Evolutionary conservation across 2,113 vertebrate genomes (phyloP).

Genomic region (Numida meleagris): DNA sequence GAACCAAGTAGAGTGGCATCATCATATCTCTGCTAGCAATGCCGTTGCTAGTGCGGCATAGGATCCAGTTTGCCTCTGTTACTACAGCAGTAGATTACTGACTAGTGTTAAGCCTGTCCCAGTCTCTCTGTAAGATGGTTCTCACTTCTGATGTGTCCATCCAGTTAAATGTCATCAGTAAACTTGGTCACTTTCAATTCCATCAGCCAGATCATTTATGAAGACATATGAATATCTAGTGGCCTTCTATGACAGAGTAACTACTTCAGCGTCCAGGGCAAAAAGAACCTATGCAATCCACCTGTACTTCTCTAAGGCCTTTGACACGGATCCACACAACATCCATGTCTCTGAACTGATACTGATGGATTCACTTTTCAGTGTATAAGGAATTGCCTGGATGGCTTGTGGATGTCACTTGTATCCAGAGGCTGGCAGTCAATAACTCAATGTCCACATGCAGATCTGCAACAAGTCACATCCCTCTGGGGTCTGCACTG

Average conservation of each 20-base stretch:
- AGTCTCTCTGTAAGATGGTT: not conserved
- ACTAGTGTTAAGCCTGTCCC: not conserved
- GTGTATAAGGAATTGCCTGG: not conserved
- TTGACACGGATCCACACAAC: not conserved
- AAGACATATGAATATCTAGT: not conserved
- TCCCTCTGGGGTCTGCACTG: not conserved
- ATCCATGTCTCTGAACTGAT: not conserved
- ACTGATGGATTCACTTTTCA: not conserved
- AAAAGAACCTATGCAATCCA: not conserved
- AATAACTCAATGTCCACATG: not conserved
- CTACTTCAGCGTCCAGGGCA: not conserved
- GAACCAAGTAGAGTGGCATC: not conserved
- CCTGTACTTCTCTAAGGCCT: not conserved
- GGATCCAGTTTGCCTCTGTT: not conserved
- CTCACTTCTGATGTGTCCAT: not conserved
- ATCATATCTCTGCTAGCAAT: not conserved
- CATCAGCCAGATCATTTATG: not conserved
- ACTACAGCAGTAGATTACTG: not conserved
- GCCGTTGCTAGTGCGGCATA: not conserved
- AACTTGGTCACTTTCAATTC: not conserved
- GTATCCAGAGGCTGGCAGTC: not conserved
- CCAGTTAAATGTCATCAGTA: too few species aligned
- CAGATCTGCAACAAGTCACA: not conserved
- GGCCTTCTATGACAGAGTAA: not conserved
- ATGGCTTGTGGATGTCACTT: too few species aligned